Conservation (phyloP, 2,888 invertebrate genomes). For the Oscheius sp. region DNA sequence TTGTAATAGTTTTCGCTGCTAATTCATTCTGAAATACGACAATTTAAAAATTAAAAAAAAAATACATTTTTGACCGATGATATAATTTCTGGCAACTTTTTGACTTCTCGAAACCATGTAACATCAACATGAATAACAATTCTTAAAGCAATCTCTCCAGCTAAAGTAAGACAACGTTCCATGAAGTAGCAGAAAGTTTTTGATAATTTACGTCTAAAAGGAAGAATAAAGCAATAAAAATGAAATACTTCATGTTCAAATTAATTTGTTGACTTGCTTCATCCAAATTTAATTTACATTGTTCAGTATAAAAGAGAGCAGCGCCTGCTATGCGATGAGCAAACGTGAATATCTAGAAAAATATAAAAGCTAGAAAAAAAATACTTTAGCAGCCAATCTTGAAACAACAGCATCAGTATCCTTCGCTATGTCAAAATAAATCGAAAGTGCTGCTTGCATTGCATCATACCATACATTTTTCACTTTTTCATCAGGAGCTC, state of each 20-base stretch:
- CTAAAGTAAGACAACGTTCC: constrained; percentile 39
- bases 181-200: constrained; percentile 30
- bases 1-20: not conserved
- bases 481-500: not conserved
- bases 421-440: constrained; percentile 40
- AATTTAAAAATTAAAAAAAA: not conserved
- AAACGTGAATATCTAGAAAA: not conserved
- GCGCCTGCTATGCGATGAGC: constrained; percentile 5
- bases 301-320: not conserved
- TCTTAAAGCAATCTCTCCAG: constrained; percentile 37
- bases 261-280: not conserved
- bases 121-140: constrained; percentile 24
- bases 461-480: constrained; percentile 40
- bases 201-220: constrained; percentile 31
- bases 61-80: not conserved
- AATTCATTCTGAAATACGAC: constrained; percentile 11
- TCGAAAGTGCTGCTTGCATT: constrained; percentile 31
- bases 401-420: constrained; percentile 33
- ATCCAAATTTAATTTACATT: not conserved
- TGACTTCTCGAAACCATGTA: constrained; percentile 19
- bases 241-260: not conserved
- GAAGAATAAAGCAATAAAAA: not conserved
- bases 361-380: not conserved
- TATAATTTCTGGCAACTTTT: constrained; percentile 23
- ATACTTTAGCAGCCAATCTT: constrained; percentile 16